A percentile compares a stretch with the other conserved stretches of the same genome.
These are phyloP conservation scores for Procavia capensis DNA, from an alignment of 2,113 vertebrate species.

Conservation along the genomic window DNA sequence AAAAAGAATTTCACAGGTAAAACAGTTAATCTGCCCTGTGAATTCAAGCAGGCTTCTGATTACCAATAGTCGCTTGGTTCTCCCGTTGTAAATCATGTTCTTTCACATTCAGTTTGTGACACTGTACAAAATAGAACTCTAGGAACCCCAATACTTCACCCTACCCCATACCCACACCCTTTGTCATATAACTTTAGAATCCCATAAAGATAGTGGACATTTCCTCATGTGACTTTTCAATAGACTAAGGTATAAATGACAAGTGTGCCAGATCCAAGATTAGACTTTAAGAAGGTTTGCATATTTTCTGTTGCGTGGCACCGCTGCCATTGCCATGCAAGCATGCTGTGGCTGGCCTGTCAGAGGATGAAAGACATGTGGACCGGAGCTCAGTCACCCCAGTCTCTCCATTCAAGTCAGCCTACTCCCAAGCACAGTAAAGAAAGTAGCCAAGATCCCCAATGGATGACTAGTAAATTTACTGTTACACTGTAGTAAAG, in stretches of 20 bases:
- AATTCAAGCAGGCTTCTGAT: background rate
- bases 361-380: background rate
- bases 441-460: background rate
- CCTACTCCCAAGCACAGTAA: background rate
- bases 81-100: background rate
- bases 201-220: background rate
- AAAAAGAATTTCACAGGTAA: background rate
- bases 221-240: background rate
- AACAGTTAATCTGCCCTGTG: background rate
- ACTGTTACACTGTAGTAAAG: background rate
- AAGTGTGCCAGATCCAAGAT: background rate
- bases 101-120: conserved; percentile 11
- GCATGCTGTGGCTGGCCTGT: background rate
- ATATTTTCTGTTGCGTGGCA: background rate
- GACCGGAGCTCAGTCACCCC: background rate
- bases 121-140: conserved; percentile 16
- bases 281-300: background rate
- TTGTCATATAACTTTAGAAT: background rate
- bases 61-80: background rate
- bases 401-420: background rate
- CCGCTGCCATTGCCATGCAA: background rate
- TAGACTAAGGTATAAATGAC: background rate
- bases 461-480: background rate
- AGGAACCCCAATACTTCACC: background rate
- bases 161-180: background rate